These are phyloP conservation scores for Orchesellides sinensis DNA, from an alignment of 2,888 invertebrate species.

Conservation along the genomic window DNA sequence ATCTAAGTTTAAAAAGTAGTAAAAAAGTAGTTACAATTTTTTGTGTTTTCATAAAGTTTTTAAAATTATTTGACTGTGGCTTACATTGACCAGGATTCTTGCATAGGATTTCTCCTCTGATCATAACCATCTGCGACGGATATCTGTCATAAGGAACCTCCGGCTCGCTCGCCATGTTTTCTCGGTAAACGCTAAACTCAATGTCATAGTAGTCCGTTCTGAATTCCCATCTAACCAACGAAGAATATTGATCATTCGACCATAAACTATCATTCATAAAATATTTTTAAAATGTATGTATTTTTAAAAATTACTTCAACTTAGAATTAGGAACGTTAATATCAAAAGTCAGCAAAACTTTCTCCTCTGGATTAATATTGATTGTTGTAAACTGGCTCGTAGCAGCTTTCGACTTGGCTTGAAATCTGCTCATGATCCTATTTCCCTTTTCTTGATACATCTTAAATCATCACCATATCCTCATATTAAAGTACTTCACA, in stretches of 20 bases:
- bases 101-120: constrained; percentile 54
- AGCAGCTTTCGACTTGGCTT: neutral
- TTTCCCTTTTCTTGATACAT: constrained; percentile 11
- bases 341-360: constrained; percentile 48
- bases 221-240: constrained; percentile 59
- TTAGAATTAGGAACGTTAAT: constrained; percentile 29
- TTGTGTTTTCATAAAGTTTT: neutral
- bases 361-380: constrained; percentile 55
- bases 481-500: no score
- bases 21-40: neutral
- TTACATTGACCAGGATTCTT: constrained; percentile 59
- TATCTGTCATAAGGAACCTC: constrained; percentile 21
- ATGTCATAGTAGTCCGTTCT: constrained; percentile 62
- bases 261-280: neutral
- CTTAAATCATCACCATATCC: neutral
- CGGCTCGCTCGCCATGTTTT: neutral
- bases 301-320: constrained; percentile 8
- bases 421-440: neutral
- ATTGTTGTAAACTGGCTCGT: constrained; percentile 16
- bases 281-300: neutral
- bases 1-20: constrained; percentile 14
- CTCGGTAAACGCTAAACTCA: constrained; percentile 52
- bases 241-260: no score
- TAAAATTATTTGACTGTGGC: neutral
- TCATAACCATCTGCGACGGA: constrained; percentile 27